These are phyloP conservation scores for Macrocentrus cingulum DNA, from an alignment of 1,140 invertebrate genomes.

Conservation along the genomic window DNA sequence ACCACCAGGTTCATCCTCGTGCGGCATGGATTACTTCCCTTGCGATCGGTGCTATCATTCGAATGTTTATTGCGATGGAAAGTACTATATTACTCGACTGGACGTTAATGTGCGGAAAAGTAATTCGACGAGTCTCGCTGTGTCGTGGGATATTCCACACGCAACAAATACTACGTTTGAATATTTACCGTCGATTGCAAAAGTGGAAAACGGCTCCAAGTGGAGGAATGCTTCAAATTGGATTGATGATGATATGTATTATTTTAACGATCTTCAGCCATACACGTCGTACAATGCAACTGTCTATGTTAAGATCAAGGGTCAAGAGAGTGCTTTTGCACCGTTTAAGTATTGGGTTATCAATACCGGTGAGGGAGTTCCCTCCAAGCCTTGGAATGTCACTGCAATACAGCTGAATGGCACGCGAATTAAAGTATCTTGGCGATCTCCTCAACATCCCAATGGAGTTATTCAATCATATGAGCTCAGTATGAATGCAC, in stretches of 20 bases:
- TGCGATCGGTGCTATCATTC: conserved; percentile 68
- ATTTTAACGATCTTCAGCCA: conserved; percentile 68
- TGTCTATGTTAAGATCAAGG: conserved; percentile 68
- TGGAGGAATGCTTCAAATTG: conserved; percentile 64
- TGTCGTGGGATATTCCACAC: conserved; percentile 63
- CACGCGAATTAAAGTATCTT: conserved; percentile 66
- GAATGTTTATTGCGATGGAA: conserved; percentile 66
- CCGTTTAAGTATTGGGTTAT: conserved; percentile 65
- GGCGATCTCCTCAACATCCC: conserved; percentile 66
- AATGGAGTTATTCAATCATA: conserved; percentile 71
- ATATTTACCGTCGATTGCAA: conserved; percentile 65
- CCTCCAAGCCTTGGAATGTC: conserved; percentile 67
- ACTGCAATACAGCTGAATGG: conserved; percentile 66
- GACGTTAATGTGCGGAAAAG: no score
- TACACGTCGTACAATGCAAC: conserved; percentile 77
- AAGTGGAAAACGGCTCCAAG: conserved; percentile 34
- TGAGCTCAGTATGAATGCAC: conserved; percentile 65
- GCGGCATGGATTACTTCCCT: conserved; percentile 63
- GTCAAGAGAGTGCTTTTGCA: conserved; percentile 55
- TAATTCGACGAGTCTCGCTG: conserved; percentile 57
- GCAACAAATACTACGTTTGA: conserved; percentile 56
- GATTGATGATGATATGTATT: conserved; percentile 59
- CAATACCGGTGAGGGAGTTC: conserved; percentile 68
- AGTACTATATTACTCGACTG: conserved; percentile 70
- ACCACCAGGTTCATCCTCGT: conserved; percentile 54